Evolutionary conservation across 2,113 vertebrate genomes (phyloP).

Genomic region (Speoplatyrhinus poulsoni): DNA sequence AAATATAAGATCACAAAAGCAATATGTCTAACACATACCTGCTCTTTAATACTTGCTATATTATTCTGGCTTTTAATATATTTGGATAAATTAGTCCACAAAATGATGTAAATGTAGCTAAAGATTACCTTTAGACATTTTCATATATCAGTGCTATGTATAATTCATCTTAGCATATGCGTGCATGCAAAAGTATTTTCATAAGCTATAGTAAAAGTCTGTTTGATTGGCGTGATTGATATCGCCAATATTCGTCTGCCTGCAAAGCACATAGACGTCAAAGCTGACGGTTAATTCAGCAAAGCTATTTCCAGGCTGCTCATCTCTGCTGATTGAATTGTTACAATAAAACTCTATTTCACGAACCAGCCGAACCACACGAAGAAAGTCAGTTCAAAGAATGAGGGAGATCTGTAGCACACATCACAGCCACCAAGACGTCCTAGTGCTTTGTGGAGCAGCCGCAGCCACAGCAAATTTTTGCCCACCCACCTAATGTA

Average conservation of each 20-base stretch:
- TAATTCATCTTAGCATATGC: too few relatives aligned
- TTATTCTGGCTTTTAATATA: too few relatives aligned
- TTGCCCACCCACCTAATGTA: conserved; percentile 45
- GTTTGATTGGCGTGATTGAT: conserved; percentile 21
- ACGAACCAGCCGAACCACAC: conserved; percentile 49
- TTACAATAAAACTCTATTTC: conserved; percentile 61
- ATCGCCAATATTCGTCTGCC: conserved; percentile 7
- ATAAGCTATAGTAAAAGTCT: too few relatives aligned
- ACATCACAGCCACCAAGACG: conserved; percentile 52
- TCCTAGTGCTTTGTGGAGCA: conserved; percentile 34
- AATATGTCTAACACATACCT: too few relatives aligned
- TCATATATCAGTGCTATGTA: too few relatives aligned
- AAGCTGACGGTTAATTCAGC: conserved; percentile 29
- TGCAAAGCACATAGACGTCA: conserved; percentile 11
- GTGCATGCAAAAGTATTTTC: too few relatives aligned
- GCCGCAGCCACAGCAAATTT: conserved; percentile 42
- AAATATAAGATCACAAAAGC: conserved; percentile 5
- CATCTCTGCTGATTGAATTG: conserved; percentile 51
- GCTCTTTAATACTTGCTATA: too few relatives aligned
- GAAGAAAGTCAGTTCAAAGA: conserved; percentile 42
- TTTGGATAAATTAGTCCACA: too few relatives aligned
- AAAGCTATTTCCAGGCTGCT: conserved; percentile 23
- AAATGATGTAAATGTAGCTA: too few relatives aligned
- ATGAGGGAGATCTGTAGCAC: conserved; percentile 41
- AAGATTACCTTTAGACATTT: too few relatives aligned